phyloP scores from a whole-genome alignment of 2,888 invertebrate species.

The Andrena trimmerana region DNA sequence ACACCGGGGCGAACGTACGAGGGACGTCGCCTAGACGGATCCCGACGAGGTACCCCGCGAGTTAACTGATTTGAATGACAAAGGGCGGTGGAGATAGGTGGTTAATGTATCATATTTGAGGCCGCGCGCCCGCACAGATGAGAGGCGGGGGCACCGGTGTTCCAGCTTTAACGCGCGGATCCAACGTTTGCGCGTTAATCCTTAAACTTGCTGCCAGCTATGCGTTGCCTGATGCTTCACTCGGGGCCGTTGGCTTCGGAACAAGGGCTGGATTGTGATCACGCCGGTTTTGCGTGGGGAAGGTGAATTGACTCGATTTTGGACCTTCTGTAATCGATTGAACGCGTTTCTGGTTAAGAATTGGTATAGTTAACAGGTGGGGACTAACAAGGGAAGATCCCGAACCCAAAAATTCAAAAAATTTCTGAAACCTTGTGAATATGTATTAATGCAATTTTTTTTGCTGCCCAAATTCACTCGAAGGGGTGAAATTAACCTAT shows the following conservation, averaged over 20 bases:
- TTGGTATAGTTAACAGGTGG: too few species aligned
- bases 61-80: slow-evolving; percentile 51
- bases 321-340: too few species aligned
- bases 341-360: too few species aligned
- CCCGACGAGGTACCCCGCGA: neutral
- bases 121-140: neutral
- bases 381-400: too few species aligned
- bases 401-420: too few species aligned
- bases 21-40: slow-evolving; percentile 13
- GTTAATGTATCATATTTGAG: slow-evolving; percentile 43
- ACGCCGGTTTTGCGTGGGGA: neutral
- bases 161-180: slow-evolving; percentile 24
- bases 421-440: too few species aligned
- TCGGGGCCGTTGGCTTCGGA: neutral
- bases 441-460: too few species aligned
- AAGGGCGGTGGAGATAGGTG: slow-evolving; percentile 20
- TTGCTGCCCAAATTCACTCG: too few species aligned
- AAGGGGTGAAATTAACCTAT: too few species aligned
- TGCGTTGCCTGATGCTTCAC: neutral
- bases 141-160: neutral
- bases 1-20: slow-evolving; percentile 34
- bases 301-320: neutral
- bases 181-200: slow-evolving; percentile 28
- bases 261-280: neutral
- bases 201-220: neutral